Evolutionary conservation across 2,113 vertebrate genomes (phyloP).

Genomic region (Clupea harengus): DNA sequence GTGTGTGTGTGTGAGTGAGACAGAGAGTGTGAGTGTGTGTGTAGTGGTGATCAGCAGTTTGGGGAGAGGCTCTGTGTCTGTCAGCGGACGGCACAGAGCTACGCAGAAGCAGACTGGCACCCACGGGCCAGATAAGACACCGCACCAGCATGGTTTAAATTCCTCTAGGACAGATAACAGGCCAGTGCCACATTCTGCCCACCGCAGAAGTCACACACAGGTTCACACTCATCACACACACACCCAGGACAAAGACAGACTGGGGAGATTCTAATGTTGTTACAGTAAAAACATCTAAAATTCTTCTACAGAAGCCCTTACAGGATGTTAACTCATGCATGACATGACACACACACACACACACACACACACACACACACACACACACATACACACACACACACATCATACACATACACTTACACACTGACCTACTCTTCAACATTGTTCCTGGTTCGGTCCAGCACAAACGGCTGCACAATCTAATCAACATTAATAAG

Average conservation of each 20-base stretch:
- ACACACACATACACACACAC: not conserved
- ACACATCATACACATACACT: not conserved
- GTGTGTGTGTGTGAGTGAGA: not conserved
- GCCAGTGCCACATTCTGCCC: not conserved
- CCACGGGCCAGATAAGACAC: not conserved
- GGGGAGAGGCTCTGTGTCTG: not conserved
- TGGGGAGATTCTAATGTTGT: no score
- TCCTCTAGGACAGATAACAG: not conserved
- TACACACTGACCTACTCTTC: not conserved
- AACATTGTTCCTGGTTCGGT: constrained; percentile 20
- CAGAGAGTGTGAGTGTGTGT: not conserved
- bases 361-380: constrained; percentile 28
- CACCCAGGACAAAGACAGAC: not conserved
- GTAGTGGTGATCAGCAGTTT: not conserved
- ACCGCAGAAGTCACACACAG: not conserved
- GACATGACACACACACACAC: constrained; percentile 29
- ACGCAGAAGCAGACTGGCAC: not conserved
- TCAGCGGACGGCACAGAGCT: not conserved
- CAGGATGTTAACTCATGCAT: not conserved
- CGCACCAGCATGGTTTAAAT: not conserved
- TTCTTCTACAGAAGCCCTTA: not conserved
- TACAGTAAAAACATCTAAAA: not conserved
- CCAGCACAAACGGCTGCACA: constrained; percentile 14
- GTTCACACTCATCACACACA: not conserved
- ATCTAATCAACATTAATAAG: constrained; percentile 57